These are phyloP conservation scores for Oscheius sp. DNA, from an alignment of 2,888 invertebrate species.

Conservation along the genomic window DNA sequence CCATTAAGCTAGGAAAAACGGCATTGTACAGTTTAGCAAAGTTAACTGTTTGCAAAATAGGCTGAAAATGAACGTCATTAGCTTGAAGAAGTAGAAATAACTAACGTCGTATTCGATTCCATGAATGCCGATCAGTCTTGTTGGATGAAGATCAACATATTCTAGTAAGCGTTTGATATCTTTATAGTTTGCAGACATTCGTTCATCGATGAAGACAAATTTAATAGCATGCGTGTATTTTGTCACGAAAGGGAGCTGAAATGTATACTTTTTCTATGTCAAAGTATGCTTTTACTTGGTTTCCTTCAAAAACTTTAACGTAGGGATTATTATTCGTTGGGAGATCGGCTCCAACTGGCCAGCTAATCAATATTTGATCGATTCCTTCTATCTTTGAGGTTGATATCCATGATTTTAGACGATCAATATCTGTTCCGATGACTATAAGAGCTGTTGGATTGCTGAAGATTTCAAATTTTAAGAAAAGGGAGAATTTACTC, in stretches of 20 bases:
- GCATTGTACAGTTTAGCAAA: slow-evolving; percentile 24
- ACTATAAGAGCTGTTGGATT: background rate
- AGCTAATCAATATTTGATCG: slow-evolving; percentile 29
- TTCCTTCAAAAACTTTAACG: background rate
- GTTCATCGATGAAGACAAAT: slow-evolving; percentile 22
- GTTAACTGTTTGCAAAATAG: background rate
- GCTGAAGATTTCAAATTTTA: background rate
- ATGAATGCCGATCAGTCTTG: slow-evolving; percentile 22
- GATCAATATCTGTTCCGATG: background rate
- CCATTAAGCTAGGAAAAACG: slow-evolving; percentile 13
- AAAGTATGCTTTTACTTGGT: background rate
- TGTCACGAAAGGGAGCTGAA: background rate
- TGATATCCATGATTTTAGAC: background rate
- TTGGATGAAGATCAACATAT: slow-evolving; percentile 9
- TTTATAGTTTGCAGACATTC: background rate
- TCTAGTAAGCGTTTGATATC: background rate
- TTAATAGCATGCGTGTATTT: background rate
- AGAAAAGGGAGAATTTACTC: too few species aligned
- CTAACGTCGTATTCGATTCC: slow-evolving; percentile 24
- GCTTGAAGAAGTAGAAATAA: background rate
- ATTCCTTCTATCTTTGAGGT: background rate
- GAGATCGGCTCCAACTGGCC: slow-evolving; percentile 30
- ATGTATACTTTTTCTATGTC: background rate
- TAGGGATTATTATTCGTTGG: background rate
- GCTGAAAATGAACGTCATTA: slow-evolving; percentile 19